These are phyloP conservation scores for Gymnopithys bicolor DNA, from an alignment of 2,797 vertebrate species.

Conservation along the genomic window DNA sequence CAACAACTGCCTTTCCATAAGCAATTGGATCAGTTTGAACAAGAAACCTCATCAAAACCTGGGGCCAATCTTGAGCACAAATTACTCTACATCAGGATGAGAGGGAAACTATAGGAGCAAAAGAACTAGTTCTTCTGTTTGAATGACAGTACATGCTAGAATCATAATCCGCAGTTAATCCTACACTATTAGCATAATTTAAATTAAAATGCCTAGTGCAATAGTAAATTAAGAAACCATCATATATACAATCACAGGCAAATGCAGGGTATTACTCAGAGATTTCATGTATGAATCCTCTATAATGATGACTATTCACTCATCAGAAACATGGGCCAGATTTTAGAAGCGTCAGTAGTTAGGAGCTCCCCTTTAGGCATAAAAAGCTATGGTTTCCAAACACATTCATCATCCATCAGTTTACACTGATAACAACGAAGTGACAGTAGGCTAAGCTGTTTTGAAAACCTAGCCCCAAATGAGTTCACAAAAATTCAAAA, in stretches of 20 bases:
- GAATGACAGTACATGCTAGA: constrained; percentile 27
- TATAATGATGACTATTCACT: constrained; percentile 38
- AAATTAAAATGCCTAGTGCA: constrained; percentile 61
- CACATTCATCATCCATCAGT: neutral
- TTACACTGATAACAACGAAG: constrained; percentile 18
- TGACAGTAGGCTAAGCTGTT: constrained; percentile 17
- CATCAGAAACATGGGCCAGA: neutral
- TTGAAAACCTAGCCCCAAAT: constrained; percentile 44
- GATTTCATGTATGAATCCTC: neutral
- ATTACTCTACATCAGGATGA: neutral
- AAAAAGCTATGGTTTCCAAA: constrained; percentile 35
- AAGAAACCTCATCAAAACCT: constrained; percentile 36
- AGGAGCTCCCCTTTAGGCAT: constrained; percentile 26
- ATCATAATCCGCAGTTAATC: constrained; percentile 62
- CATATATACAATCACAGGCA: neutral
- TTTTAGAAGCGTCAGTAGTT: neutral
- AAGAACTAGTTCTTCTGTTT: constrained; percentile 23
- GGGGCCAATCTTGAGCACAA: constrained; percentile 6
- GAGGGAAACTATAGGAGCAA: neutral
- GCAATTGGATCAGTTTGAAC: constrained; percentile 3
- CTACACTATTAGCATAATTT: constrained; percentile 56
- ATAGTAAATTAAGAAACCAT: constrained; percentile 49
- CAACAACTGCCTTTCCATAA: neutral
- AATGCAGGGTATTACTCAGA: constrained; percentile 38
- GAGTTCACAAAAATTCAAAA: constrained; percentile 56